Base-by-base conservation (phyloP, 1,140 invertebrate species). In the Pachyrhynchus sulphureomaculatus region DNA sequence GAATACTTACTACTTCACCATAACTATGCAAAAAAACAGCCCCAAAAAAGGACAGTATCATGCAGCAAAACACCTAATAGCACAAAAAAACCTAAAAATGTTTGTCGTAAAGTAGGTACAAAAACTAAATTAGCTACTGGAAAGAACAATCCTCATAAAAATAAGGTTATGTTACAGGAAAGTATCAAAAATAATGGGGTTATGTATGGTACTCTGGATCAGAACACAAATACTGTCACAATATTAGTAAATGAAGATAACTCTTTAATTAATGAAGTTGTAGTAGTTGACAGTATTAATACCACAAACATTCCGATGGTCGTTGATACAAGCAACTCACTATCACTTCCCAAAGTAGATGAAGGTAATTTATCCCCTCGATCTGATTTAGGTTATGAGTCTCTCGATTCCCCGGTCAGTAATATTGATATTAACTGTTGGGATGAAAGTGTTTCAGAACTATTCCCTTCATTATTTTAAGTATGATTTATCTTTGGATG, bases 401-500 rank as follows among this genome's bases (percentile, higher is more conserved):
- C 75, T 0, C 36, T 73, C 15, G 74, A 60, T 41, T 77, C 75
- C 18, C 74, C 74, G 1, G n/a, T 55, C 12, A 69, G 68, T 65
- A 49, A 60, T n/a, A 41, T 32, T 8, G 74, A 74, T 37, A 34
- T 65, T 17, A 68, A 72, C 26, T 34, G 67, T 13, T 74, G 72
- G 71, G 73, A 76, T 64, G 41, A 67, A 15, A 69, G 68, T 41
- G 66, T 75, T 41, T 72, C 74, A 4, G 74, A 75, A 63, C 66
- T 76, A 24, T 76, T 76, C 63, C 75, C 75, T 18, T 58, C 67
- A 8, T 68, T 76, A 44, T 37, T 75, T 36, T 75, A 73, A 69
- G 12, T 10, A 20, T 76, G 82, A 78, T 89, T 89, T 75, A 91
- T 87, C 83, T 91, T 79, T 93, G 94, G 59, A 92, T 90, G 79